Conservation (phyloP, 92 coral and sea anemone genomes). For the Epizoanthus illoricatus region DNA sequence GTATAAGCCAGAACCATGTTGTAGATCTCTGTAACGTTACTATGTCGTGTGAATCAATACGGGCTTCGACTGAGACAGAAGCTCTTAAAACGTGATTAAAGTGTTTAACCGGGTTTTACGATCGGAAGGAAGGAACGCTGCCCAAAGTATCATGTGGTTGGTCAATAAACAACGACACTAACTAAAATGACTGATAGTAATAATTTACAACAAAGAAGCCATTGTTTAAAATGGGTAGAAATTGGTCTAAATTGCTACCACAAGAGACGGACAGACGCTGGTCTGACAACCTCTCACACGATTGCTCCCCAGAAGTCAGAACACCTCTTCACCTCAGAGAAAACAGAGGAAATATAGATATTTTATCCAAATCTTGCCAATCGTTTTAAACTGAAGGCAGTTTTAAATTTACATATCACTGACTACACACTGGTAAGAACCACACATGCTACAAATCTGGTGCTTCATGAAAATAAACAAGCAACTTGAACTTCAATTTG, state of each 20-base stretch:
- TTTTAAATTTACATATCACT: not conserved
- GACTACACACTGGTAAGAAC: not conserved
- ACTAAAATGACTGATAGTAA: slow-evolving; percentile 13
- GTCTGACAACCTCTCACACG: not conserved
- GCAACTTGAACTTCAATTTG: not conserved
- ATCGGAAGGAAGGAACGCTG: slow-evolving; percentile 28
- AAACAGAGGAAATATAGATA: not conserved
- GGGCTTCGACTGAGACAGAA: not conserved
- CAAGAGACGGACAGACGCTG: slow-evolving; percentile 2
- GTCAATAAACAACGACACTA: slow-evolving; percentile 16
- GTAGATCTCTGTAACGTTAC: not conserved
- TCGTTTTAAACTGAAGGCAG: not conserved
- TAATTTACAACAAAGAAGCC: slow-evolving; percentile 25
- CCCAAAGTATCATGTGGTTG: slow-evolving; percentile 20
- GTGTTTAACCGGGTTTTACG: not conserved
- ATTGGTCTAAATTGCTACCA: slow-evolving; percentile 18
- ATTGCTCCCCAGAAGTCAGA: not conserved
- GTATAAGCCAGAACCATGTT: slow-evolving; percentile 33
- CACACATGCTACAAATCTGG: not conserved
- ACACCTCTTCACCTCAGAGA: not conserved
- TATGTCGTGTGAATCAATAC: not conserved
- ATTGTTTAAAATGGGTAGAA: slow-evolving; percentile 13
- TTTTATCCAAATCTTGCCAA: not conserved
- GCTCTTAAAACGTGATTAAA: slow-evolving; percentile 15
- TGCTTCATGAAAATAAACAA: not conserved